Evolutionary conservation across 2,113 vertebrate species (phyloP).

Genomic region (Albula glossodonta): DNA sequence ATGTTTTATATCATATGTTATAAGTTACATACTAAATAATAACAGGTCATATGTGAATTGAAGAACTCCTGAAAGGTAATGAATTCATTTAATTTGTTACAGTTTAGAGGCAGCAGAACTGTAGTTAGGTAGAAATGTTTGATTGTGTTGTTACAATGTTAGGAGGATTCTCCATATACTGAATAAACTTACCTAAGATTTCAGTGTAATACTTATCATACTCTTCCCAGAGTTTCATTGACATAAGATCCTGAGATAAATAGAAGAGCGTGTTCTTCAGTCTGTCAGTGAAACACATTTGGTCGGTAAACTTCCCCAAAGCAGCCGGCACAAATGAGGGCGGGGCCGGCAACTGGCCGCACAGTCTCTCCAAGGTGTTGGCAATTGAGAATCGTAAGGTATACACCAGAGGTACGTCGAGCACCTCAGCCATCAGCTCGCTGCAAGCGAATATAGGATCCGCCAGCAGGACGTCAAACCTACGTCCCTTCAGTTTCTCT

Average conservation of each 20-base stretch:
- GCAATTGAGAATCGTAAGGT: constrained; percentile 57
- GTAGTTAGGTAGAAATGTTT: too few relatives aligned
- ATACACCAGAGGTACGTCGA: constrained; percentile 61
- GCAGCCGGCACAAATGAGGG: constrained; percentile 65
- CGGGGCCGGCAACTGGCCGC: constrained; percentile 62
- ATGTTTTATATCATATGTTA: too few relatives aligned
- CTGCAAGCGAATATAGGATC: constrained; percentile 57
- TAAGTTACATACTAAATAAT: too few relatives aligned
- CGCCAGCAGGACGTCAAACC: constrained; percentile 63
- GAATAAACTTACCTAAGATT: constrained; percentile 56
- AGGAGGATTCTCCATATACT: too few relatives aligned
- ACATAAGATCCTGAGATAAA: constrained; percentile 51
- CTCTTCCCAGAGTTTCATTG: constrained; percentile 5
- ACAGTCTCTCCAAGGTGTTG: constrained; percentile 55
- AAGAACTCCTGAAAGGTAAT: too few relatives aligned
- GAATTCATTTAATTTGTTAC: too few relatives aligned
- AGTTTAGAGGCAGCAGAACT: too few relatives aligned
- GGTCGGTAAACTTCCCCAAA: constrained; percentile 64
- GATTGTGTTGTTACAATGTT: too few relatives aligned
- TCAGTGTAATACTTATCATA: constrained; percentile 65
- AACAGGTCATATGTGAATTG: too few relatives aligned
- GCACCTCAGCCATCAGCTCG: constrained; percentile 62
- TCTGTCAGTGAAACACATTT: constrained; percentile 69
- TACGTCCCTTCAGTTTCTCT: constrained; percentile 54
- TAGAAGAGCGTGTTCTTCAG: constrained; percentile 59